Conservation (phyloP, 2,888 invertebrate genomes). For the Gandaritis pyraliata region DNA sequence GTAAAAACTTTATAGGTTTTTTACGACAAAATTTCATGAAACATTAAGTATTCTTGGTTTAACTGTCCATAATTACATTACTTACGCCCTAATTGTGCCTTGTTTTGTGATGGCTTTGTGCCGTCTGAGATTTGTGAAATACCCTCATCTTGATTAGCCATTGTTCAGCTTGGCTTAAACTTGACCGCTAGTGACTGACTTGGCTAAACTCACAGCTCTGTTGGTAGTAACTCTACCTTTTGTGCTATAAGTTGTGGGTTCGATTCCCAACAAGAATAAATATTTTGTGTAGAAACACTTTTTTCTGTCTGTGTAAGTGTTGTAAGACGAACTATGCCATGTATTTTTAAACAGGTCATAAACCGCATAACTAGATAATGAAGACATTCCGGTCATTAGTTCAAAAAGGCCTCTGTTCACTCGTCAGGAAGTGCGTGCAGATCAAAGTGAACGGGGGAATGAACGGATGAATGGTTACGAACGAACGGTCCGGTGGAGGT, state of each 20-base stretch:
- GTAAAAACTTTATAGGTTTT: slow-evolving; percentile 10
- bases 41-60: slow-evolving; percentile 16
- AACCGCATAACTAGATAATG: slow-evolving; percentile 48
- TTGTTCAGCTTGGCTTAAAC: too few relatives aligned
- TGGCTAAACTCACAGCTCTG: too few relatives aligned
- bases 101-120: background rate
- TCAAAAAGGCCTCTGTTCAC: slow-evolving; percentile 57
- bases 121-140: too few relatives aligned
- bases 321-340: background rate
- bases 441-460: slow-evolving; percentile 73
- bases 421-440: slow-evolving; percentile 73
- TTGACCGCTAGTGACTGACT: too few relatives aligned
- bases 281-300: too few relatives aligned
- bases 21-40: slow-evolving; percentile 23
- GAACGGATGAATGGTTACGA: slow-evolving; percentile 59
- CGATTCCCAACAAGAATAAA: too few relatives aligned
- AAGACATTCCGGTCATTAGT: slow-evolving; percentile 42
- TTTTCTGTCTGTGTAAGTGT: background rate
- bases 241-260: too few relatives aligned
- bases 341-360: slow-evolving; percentile 29
- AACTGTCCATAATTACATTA: slow-evolving; percentile 39
- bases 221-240: too few relatives aligned
- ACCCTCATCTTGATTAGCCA: too few relatives aligned
- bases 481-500: slow-evolving; percentile 39
- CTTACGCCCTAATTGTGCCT: slow-evolving; percentile 34